These are phyloP conservation scores for Salvelinus alpinus DNA, from an alignment of 2,113 vertebrate species.

Conservation along the genomic window DNA sequence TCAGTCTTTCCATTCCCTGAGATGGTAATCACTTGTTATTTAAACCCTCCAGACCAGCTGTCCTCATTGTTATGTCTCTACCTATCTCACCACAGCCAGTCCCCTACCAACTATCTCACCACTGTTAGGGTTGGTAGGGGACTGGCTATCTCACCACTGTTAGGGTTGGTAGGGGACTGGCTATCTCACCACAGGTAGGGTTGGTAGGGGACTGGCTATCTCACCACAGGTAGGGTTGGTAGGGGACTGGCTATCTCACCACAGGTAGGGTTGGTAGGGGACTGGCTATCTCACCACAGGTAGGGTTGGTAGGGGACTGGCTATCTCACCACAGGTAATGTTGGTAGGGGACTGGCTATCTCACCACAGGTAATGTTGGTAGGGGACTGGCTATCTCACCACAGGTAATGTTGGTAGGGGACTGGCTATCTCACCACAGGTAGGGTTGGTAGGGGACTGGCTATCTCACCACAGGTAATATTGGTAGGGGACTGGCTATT, in stretches of 20 bases:
- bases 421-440: constrained; percentile 84
- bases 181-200: constrained; percentile 87
- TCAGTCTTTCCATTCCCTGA: too few relatives aligned
- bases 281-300: constrained; percentile 90
- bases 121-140: constrained; percentile 77
- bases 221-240: constrained; percentile 82
- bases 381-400: constrained; percentile 87
- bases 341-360: constrained; percentile 79
- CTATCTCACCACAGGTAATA: constrained; percentile 81
- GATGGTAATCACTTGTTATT: not conserved
- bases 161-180: constrained; percentile 70
- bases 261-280: constrained; percentile 80
- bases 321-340: constrained; percentile 87
- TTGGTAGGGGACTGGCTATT: constrained; percentile 72
- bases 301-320: constrained; percentile 78
- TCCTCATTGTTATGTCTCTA: not conserved
- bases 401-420: constrained; percentile 78
- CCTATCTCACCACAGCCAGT: too few relatives aligned
- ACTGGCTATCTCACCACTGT: constrained; percentile 84
- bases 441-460: constrained; percentile 70
- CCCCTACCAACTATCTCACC: too few relatives aligned
- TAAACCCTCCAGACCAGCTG: not conserved
- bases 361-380: constrained; percentile 82
- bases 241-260: constrained; percentile 83
- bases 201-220: constrained; percentile 79